These are phyloP conservation scores for Eublepharis macularius DNA, from an alignment of 2,113 vertebrate species.

Conservation along the genomic window DNA sequence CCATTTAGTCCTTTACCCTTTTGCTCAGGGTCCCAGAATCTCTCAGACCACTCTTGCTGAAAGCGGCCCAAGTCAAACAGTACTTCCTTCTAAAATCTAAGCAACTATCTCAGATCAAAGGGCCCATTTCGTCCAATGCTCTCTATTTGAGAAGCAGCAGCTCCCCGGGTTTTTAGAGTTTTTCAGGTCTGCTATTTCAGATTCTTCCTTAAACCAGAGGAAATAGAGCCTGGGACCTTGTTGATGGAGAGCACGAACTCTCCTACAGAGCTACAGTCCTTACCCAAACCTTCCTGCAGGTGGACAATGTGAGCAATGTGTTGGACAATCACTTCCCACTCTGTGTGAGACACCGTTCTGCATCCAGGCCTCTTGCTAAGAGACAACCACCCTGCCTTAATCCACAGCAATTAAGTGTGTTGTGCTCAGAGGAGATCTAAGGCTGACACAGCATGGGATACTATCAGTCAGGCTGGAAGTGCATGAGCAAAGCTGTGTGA, in stretches of 20 bases:
- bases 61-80: too few species aligned
- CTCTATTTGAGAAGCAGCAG: not conserved
- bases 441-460: not conserved
- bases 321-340: slow-evolving; percentile 36
- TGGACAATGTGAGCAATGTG: slow-evolving; percentile 18
- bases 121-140: not conserved
- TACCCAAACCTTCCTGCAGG: rapidly evolving
- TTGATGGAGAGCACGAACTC: not conserved
- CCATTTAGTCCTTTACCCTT: too few species aligned
- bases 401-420: not conserved
- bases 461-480: not conserved
- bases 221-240: not conserved
- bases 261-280: not conserved
- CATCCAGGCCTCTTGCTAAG: slow-evolving; percentile 16
- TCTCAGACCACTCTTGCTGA: too few species aligned
- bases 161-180: not conserved
- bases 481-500: not conserved
- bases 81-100: not conserved
- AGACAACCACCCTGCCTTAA: slow-evolving; percentile 15
- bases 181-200: not conserved
- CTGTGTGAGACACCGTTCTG: not conserved
- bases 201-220: not conserved
- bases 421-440: slow-evolving; percentile 13
- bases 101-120: not conserved
- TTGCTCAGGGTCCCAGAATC: too few species aligned